Percentiles rank a stretch among this genome's conserved stretches.
Evolutionary conservation across 2,797 vertebrate species (phyloP).

Genomic region (Heliangelus exortis): DNA sequence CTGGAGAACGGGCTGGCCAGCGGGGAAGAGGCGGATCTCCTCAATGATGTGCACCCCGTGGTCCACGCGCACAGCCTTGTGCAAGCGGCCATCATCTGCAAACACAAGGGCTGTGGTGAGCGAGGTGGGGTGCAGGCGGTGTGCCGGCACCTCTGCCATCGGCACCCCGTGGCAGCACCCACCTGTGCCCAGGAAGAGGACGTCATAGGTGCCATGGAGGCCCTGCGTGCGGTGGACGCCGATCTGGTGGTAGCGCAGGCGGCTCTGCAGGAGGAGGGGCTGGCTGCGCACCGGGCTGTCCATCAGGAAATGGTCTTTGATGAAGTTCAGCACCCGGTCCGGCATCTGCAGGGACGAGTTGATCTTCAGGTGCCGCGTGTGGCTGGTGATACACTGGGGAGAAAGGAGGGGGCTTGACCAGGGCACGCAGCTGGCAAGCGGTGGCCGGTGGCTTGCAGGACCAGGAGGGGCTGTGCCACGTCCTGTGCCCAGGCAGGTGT

Average conservation of each 20-base stretch:
- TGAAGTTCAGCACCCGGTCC: constrained; percentile 94
- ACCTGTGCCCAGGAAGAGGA: constrained; percentile 96
- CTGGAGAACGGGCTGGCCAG: constrained; percentile 85
- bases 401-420: neutral
- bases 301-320: constrained; percentile 99
- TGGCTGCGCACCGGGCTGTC: constrained; percentile 89
- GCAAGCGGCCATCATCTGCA: constrained; percentile 90
- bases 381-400: constrained; percentile 89
- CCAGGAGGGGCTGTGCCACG: rapidly evolving
- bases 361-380: constrained; percentile 85
- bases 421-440: rapidly evolving
- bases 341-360: constrained; percentile 92
- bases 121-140: rapidly evolving
- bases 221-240: constrained; percentile 82
- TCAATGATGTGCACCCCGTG: constrained; percentile 88
- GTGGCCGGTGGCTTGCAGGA: rapidly evolving
- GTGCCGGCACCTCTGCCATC: rapidly evolving
- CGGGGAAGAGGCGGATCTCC: constrained; percentile 87
- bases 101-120: neutral
- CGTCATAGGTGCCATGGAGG: constrained; percentile 79
- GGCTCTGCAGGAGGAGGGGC: constrained; percentile 88
- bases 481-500: rapidly evolving
- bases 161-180: neutral
- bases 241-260: constrained; percentile 88
- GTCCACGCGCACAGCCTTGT: constrained; percentile 90